These are phyloP conservation scores for Chrysina gloriosa DNA, from an alignment of 2,888 invertebrate species.

Conservation along the genomic window DNA sequence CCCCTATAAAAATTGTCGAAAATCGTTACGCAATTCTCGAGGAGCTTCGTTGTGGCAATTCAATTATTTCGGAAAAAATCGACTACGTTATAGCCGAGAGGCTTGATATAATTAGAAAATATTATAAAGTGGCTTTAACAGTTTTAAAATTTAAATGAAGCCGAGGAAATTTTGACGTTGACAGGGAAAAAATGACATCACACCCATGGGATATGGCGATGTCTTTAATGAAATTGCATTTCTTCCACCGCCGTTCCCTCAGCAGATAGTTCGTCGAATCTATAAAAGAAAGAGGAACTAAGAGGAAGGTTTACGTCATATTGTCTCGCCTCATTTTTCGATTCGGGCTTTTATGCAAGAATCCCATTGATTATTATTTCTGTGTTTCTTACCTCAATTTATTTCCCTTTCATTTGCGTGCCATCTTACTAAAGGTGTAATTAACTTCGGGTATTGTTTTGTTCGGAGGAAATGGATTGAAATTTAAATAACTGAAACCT, in stretches of 20 bases:
- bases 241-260: background rate
- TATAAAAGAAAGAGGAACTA: too few relatives aligned
- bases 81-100: too few relatives aligned
- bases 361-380: background rate
- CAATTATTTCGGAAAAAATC: too few relatives aligned
- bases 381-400: background rate
- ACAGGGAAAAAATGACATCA: constrained; percentile 44
- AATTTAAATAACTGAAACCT: constrained; percentile 3
- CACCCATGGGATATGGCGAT: constrained; percentile 39
- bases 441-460: background rate
- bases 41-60: too few relatives aligned
- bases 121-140: too few relatives aligned
- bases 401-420: constrained; percentile 6
- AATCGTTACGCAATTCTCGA: too few relatives aligned
- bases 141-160: background rate
- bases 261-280: background rate
- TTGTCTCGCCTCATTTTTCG: background rate
- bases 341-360: background rate
- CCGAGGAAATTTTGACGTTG: constrained; percentile 50
- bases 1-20: too few relatives aligned
- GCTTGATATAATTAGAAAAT: too few relatives aligned
- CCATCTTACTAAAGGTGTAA: constrained; percentile 2
- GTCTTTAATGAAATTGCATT: constrained; percentile 44
- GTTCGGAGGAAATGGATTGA: background rate
- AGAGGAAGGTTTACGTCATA: background rate